Percentiles rank a stretch among this genome's conserved stretches.
These are phyloP conservation scores for Nomada fabriciana DNA, from an alignment of 2,888 invertebrate species.

Conservation along the genomic window DNA sequence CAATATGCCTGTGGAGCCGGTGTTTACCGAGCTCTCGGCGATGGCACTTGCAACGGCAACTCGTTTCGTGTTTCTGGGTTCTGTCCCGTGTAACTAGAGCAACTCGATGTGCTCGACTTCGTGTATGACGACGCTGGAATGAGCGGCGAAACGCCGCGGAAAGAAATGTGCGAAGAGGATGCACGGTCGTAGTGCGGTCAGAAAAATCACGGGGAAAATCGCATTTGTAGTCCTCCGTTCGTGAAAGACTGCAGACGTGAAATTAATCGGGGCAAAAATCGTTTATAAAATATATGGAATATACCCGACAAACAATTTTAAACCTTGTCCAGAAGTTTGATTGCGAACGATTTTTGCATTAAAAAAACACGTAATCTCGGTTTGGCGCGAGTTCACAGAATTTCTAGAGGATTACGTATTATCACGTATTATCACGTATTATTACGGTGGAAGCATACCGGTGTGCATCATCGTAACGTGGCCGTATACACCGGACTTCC, in stretches of 20 bases:
- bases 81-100: conserved; percentile 14
- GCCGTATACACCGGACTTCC: not conserved
- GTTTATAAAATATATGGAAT: too few relatives aligned
- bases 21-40: conserved; percentile 59
- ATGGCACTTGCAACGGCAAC: conserved; percentile 43
- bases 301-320: too few relatives aligned
- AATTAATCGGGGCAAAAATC: too few relatives aligned
- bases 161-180: not conserved
- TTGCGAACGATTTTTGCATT: too few relatives aligned
- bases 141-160: conserved; percentile 4
- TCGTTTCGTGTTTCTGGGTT: conserved; percentile 56
- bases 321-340: too few relatives aligned
- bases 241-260: too few relatives aligned
- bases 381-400: not conserved
- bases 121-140: conserved; percentile 8
- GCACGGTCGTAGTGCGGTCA: conserved; percentile 8
- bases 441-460: conserved; percentile 10
- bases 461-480: not conserved
- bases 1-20: conserved; percentile 52
- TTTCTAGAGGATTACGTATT: not conserved
- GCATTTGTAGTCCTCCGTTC: too few relatives aligned
- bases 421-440: not conserved
- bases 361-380: too few relatives aligned
- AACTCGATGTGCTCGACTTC: conserved; percentile 6
- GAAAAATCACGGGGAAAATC: conserved; percentile 9